Conservation (phyloP, 2,113 vertebrate species). For the Halcyon malimbica region DNA sequence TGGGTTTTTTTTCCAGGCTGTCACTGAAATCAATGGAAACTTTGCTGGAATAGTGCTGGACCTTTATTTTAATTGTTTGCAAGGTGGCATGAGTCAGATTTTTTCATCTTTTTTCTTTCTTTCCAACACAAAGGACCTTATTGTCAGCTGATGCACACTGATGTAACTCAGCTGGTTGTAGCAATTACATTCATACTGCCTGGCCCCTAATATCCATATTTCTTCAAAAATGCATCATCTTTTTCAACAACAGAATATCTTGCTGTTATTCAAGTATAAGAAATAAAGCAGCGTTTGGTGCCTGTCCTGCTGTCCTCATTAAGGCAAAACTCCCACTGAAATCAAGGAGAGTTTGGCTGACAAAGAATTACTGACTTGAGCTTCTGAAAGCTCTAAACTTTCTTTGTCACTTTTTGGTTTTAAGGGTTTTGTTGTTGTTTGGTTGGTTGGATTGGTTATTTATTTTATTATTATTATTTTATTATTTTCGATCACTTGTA, state of each 20-base stretch:
- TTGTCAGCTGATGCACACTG: not conserved
- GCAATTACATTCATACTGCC: not conserved
- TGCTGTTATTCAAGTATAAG: not conserved
- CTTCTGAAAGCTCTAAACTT: not conserved
- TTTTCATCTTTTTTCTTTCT: constrained; percentile 19
- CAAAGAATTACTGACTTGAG: not conserved
- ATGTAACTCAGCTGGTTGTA: not conserved
- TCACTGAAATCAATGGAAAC: not conserved
- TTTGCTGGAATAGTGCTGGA: constrained; percentile 9
- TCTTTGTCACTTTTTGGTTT: not conserved
- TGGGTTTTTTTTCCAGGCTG: not conserved
- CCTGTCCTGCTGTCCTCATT: constrained; percentile 19
- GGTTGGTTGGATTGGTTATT: not conserved
- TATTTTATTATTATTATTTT: not conserved
- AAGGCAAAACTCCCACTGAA: constrained; percentile 36
- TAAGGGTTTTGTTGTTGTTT: not conserved
- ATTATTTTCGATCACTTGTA: not conserved
- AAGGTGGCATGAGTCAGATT: not conserved
- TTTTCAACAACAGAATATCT: constrained; percentile 6
- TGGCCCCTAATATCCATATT: not conserved
- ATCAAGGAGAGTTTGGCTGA: not conserved
- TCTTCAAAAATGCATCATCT: not conserved
- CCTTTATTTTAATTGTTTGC: constrained; percentile 31
- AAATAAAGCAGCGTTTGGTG: constrained; percentile 23
- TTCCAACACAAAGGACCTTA: not conserved